Percentiles rank a stretch among this genome's conserved stretches.
Evolutionary conservation across 2,113 vertebrate species (phyloP).

Genomic region (Callipepla squamata): DNA sequence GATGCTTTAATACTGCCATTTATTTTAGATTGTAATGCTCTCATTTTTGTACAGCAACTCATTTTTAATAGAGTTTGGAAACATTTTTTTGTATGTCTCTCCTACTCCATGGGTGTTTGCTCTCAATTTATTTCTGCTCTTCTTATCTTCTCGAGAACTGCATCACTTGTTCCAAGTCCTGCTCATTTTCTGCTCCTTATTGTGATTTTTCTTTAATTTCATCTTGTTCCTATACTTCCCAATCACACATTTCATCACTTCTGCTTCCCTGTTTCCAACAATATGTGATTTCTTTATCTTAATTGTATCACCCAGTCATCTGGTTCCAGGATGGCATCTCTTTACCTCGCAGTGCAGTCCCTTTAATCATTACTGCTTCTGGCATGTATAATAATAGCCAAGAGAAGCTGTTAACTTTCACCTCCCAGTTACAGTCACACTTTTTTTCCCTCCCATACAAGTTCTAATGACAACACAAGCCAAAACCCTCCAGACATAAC

Average conservation of each 20-base stretch:
- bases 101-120: constrained; percentile 54
- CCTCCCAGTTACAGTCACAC: constrained; percentile 30
- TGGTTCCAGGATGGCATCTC: constrained; percentile 63
- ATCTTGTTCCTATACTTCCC: constrained; percentile 51
- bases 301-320: constrained; percentile 71
- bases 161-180: constrained; percentile 69
- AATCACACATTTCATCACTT: constrained; percentile 70
- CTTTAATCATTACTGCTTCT: constrained; percentile 67
- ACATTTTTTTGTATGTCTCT: constrained; percentile 21
- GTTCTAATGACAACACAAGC: constrained; percentile 50
- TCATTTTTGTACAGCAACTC: constrained; percentile 39
- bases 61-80: constrained; percentile 54
- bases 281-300: constrained; percentile 67
- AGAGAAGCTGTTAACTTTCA: constrained; percentile 65
- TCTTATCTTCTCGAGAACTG: constrained; percentile 65
- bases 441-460: not conserved
- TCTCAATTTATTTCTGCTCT: constrained; percentile 69
- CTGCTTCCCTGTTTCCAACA: constrained; percentile 59
- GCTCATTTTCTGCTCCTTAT: constrained; percentile 62
- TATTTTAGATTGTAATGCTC: not conserved
- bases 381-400: constrained; percentile 60
- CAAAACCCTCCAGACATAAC: not conserved
- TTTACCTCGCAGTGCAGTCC: constrained; percentile 52
- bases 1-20: not conserved
- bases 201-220: constrained; percentile 68